These are phyloP conservation scores for Emberiza fucata DNA, from an alignment of 2,113 vertebrate genomes.

Conservation along the genomic window DNA sequence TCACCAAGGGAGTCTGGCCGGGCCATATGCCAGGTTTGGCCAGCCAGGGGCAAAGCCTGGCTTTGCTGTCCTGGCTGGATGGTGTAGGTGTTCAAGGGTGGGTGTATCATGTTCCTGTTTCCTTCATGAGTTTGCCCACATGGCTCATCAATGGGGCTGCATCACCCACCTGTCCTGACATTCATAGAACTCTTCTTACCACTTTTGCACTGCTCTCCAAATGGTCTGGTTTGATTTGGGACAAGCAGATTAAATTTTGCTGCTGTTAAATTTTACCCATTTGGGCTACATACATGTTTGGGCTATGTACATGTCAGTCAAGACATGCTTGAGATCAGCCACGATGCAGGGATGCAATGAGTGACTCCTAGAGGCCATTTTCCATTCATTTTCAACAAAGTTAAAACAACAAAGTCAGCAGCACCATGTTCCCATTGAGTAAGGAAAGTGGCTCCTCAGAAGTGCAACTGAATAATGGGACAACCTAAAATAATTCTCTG, in stretches of 20 bases:
- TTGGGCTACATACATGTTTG: fast-evolving
- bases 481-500: background rate
- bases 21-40: background rate
- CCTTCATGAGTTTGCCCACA: fast-evolving
- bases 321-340: background rate
- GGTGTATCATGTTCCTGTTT: background rate
- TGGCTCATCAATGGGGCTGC: background rate
- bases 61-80: background rate
- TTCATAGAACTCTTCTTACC: slow-evolving; percentile 63
- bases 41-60: background rate
- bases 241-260: background rate
- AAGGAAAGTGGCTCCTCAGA: background rate
- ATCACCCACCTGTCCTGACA: background rate
- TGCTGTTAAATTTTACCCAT: background rate
- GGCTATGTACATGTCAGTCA: fast-evolving
- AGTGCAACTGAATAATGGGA: background rate
- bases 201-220: background rate
- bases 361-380: background rate
- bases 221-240: background rate
- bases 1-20: slow-evolving; percentile 9
- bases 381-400: background rate
- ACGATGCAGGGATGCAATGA: background rate
- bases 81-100: background rate
- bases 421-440: background rate
- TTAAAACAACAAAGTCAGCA: background rate